A percentile compares a stretch with the other conserved stretches of the same genome.
Evolutionary conservation across 2,888 invertebrate genomes (phyloP).

Genomic region (Cremastinae sp.): DNA sequence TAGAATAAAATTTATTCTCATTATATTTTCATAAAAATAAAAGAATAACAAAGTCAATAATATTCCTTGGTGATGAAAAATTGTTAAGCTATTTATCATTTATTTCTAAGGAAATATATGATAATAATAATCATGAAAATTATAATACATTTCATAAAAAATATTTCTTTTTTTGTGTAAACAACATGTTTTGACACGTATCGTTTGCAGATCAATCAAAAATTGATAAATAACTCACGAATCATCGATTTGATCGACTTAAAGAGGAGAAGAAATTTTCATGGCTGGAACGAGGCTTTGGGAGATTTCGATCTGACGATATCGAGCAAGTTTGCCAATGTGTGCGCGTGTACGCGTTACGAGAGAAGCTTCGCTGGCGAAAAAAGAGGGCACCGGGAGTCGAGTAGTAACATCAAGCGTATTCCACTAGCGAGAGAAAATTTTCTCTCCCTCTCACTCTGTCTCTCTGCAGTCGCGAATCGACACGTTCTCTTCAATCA

Average conservation of each 20-base stretch:
- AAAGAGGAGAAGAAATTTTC: constrained; percentile 43
- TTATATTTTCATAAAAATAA: background rate
- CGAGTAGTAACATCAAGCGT: constrained; percentile 60
- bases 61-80: too few relatives aligned
- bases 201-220: background rate
- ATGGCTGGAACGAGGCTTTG: constrained; percentile 25
- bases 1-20: too few relatives aligned
- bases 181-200: background rate
- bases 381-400: constrained; percentile 74
- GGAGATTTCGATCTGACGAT: constrained; percentile 36
- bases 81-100: too few relatives aligned
- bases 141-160: too few relatives aligned
- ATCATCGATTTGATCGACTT: constrained; percentile 30
- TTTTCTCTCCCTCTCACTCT: constrained; percentile 39
- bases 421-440: constrained; percentile 27
- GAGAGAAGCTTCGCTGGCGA: constrained; percentile 48
- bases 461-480: too few relatives aligned
- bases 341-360: constrained; percentile 55
- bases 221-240: constrained; percentile 53
- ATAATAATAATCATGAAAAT: too few relatives aligned
- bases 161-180: constrained; percentile 9
- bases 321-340: constrained; percentile 29
- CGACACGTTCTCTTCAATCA: constrained; percentile 77
- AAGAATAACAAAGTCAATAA: too few relatives aligned
- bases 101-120: too few relatives aligned